Evolutionary conservation across 2,888 invertebrate species (phyloP).

Genomic region (Chrysodeixis includens): DNA sequence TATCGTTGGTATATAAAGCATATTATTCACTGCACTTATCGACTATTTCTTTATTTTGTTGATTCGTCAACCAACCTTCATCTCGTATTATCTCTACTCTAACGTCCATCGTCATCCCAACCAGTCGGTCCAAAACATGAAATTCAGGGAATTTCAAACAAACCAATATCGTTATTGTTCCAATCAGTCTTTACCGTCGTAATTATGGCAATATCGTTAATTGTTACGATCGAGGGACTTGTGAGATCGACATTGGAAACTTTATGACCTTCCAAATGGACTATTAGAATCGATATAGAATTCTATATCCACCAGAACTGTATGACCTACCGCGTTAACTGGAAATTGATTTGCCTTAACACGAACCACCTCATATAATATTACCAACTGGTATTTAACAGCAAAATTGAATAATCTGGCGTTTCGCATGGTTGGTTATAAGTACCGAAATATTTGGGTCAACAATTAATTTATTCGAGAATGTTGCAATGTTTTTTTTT

Average conservation of each 20-base stretch:
- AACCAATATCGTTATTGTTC: neutral
- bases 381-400: neutral
- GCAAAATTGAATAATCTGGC: neutral
- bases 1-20: too few relatives aligned
- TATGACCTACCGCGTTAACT: neutral
- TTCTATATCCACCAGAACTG: neutral
- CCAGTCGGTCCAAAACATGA: neutral
- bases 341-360: neutral
- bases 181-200: neutral
- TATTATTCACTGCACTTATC: too few relatives aligned
- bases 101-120: too few relatives aligned
- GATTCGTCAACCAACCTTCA: too few relatives aligned
- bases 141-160: neutral
- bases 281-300: neutral
- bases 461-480: conserved; percentile 3
- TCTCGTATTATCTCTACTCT: too few relatives aligned
- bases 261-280: neutral
- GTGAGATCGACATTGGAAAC: neutral
- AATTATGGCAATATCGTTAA: neutral
- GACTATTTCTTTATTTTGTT: too few relatives aligned
- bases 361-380: neutral
- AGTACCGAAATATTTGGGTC: neutral
- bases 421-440: neutral
- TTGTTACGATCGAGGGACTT: neutral
- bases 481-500: neutral